phyloP scores from a whole-genome alignment of 2,888 invertebrate genomes.

The Leptodirus hochenwartii region DNA sequence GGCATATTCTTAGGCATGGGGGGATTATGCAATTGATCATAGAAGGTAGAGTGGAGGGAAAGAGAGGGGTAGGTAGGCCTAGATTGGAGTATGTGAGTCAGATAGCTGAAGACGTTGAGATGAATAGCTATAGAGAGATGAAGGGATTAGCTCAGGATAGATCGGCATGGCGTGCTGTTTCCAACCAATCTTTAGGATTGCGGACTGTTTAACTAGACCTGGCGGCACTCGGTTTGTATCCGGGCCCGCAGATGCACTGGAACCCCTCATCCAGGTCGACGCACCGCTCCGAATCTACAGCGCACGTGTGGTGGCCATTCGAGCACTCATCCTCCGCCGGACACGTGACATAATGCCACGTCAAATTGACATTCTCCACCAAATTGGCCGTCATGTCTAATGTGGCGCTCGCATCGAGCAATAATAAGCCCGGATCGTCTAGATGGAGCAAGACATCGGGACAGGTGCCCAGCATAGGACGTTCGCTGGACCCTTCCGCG shows the following conservation, averaged over 20 bases:
- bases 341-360: slow-evolving; percentile 80
- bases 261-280: slow-evolving; percentile 67
- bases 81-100: too few species aligned
- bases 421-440: slow-evolving; percentile 1
- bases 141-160: too few species aligned
- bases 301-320: slow-evolving; percentile 83
- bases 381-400: slow-evolving; percentile 1
- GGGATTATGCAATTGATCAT: too few species aligned
- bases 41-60: too few species aligned
- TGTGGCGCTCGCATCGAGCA: background rate
- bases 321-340: slow-evolving; percentile 87
- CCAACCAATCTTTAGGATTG: background rate
- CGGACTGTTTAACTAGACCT: background rate
- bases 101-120: too few species aligned
- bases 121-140: too few species aligned
- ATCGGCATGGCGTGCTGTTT: too few species aligned
- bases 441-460: slow-evolving; percentile 29
- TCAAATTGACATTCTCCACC: slow-evolving; percentile 34
- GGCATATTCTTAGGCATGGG: too few species aligned
- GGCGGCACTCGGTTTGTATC: slow-evolving; percentile 37
- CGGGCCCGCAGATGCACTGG: slow-evolving; percentile 66
- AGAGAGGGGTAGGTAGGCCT: too few species aligned
- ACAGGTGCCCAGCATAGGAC: slow-evolving; percentile 38
- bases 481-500: slow-evolving; percentile 66
- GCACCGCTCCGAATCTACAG: slow-evolving; percentile 72